phyloP scores from a whole-genome alignment of 2,797 vertebrate species.

The Protonibea diacanthus region DNA sequence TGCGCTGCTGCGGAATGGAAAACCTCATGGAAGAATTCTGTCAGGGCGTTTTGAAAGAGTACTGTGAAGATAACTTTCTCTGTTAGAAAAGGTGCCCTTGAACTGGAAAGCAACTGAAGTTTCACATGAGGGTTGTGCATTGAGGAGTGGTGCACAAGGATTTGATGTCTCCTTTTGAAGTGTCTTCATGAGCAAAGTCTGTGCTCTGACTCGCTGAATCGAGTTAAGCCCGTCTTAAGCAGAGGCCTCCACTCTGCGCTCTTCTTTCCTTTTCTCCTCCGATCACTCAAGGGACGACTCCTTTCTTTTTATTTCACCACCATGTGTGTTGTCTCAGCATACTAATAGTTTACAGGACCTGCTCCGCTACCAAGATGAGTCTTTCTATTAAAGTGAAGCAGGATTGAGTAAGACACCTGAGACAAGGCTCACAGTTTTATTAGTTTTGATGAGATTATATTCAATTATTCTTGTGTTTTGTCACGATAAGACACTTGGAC shows the following conservation, averaged over 20 bases:
- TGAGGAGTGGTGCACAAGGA: conserved; percentile 69
- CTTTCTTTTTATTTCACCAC: conserved; percentile 57
- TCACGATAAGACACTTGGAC: background rate
- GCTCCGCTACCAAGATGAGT: conserved; percentile 26
- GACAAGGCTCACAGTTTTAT: background rate
- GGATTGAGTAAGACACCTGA: background rate
- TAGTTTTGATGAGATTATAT: background rate
- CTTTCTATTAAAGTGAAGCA: conserved; percentile 21
- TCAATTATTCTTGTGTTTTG: too few relatives aligned
- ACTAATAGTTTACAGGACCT: conserved; percentile 69
- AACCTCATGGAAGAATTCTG: conserved; percentile 44
- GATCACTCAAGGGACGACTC: conserved; percentile 55
- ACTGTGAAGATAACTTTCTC: conserved; percentile 67
- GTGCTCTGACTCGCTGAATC: conserved; percentile 76
- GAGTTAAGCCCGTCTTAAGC: conserved; percentile 83
- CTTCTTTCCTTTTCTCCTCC: conserved; percentile 61
- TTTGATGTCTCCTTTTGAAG: conserved; percentile 85
- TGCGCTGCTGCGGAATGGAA: conserved; percentile 46
- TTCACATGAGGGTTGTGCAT: conserved; percentile 71
- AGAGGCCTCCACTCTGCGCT: conserved; percentile 65
- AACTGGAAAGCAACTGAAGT: conserved; percentile 70
- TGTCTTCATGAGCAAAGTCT: conserved; percentile 81
- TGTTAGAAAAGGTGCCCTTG: conserved; percentile 78
- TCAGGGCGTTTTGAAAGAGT: conserved; percentile 46
- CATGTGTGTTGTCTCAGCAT: conserved; percentile 65